Evolutionary conservation across 2,888 invertebrate genomes (phyloP).

Genomic region (Ernsta delagoae): DNA sequence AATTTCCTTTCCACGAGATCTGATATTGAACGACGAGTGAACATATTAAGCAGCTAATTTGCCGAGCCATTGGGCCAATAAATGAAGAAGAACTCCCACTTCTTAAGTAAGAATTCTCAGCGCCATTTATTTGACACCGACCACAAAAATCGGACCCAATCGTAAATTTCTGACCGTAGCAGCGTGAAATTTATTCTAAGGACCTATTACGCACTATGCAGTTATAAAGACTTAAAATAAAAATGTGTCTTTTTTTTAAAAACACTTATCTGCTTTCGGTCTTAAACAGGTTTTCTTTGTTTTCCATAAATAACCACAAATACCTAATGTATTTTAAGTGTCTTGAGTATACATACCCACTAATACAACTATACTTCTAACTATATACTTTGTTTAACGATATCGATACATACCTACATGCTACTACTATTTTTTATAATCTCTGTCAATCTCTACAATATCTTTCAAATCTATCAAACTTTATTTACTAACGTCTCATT

Average conservation of each 20-base stretch:
- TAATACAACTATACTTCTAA: too few species aligned
- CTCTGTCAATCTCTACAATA: too few species aligned
- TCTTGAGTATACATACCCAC: too few species aligned
- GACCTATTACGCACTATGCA: not conserved
- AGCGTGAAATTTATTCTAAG: not conserved
- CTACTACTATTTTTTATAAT: too few species aligned
- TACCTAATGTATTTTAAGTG: too few species aligned
- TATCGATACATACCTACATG: too few species aligned
- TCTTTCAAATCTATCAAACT: too few species aligned
- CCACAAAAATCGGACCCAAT: slow-evolving; percentile 7
- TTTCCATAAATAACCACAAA: too few species aligned
- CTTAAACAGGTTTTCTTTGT: too few species aligned
- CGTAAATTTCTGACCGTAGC: slow-evolving; percentile 11
- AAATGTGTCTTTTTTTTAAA: not conserved
- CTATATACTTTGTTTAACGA: too few species aligned
- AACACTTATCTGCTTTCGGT: too few species aligned
- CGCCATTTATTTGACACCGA: slow-evolving; percentile 14
- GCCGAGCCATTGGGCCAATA: slow-evolving; percentile 10
- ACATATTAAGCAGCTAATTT: slow-evolving; percentile 14
- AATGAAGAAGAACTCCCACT: slow-evolving; percentile 12
- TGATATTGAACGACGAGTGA: slow-evolving; percentile 7
- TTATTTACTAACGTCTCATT: too few species aligned
- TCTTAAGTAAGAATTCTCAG: slow-evolving; percentile 8
- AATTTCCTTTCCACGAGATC: not conserved
- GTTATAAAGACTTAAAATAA: not conserved